Evolutionary conservation across 2,797 vertebrate species (phyloP).

Genomic region (Podarcis lilfordi): DNA sequence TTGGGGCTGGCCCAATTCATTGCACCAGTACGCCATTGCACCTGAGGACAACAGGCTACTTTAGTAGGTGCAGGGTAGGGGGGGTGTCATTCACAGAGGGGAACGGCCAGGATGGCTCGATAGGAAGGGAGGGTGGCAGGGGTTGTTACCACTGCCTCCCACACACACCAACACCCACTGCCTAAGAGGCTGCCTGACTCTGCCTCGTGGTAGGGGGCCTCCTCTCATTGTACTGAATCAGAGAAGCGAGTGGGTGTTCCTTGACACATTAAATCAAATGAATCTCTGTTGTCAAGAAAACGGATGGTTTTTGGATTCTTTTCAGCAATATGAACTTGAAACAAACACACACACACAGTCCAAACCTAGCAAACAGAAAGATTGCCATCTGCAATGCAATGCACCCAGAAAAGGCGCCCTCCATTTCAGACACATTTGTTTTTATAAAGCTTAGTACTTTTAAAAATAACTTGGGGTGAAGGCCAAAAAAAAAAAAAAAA

Average conservation of each 20-base stretch:
- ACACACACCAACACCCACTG: no score
- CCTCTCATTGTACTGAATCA: background rate
- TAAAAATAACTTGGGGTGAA: constrained; percentile 44
- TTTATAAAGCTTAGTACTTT: constrained; percentile 39
- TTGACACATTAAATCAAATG: background rate
- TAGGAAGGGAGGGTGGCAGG: no score
- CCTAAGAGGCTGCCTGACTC: no score
- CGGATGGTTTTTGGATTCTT: background rate
- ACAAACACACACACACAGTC: no score
- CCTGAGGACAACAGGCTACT: no score
- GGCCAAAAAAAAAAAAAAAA: background rate
- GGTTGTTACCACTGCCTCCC: no score
- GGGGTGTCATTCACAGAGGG: no score
- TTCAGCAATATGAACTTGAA: background rate
- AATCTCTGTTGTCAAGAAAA: background rate
- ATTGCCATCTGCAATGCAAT: constrained; percentile 13
- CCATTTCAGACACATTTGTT: constrained; percentile 32
- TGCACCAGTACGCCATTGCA: no score
- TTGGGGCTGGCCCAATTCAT: background rate
- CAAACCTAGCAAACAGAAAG: constrained; percentile 25
- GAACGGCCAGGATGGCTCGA: no score
- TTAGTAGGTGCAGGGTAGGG: no score
- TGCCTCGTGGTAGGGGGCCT: no score
- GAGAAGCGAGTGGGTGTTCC: background rate
- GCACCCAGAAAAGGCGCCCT: constrained; percentile 43